Base-by-base conservation (phyloP, 2,113 vertebrate genomes). In the human region DNA sequence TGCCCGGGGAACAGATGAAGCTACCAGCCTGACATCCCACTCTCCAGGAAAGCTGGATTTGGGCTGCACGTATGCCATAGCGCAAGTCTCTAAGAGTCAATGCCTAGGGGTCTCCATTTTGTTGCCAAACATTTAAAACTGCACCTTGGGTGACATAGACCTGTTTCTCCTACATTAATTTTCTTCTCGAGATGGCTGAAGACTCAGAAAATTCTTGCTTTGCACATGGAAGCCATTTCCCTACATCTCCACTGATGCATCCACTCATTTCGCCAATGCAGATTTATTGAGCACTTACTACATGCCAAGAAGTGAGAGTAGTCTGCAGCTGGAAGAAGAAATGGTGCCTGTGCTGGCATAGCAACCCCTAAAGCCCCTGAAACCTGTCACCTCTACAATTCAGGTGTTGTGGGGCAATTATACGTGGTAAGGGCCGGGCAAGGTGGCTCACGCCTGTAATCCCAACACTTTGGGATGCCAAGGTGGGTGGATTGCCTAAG, bases 241-340 rank as follows among this genome's bases (percentile, higher is more conserved):
- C 23, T 75, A 6, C 55, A 1, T 48, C 30, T 55, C 72, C 5
- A 0, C 2, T 13, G 12, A 7, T 25, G 0, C 0, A 12, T 2
- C 6, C 27, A 1, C 55, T 79, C 57, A 7, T 13, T 40, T 17
- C 23, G 43, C 66, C 59, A 70, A 0, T 3, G 35, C 20, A 6
- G 14, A 1, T 35, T 38, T 52, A 32, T 1, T 7, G n/a, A 76
- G 48, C 7, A 3, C 66, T 25, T 7, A 9, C 32, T 8, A 2
- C 13, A 1, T 12, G 12, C 8, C 1, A 0, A 7, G 13, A 59
- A 64, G 2, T n/a, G 20, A 35, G 38, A 45, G 72, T 14, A 48
- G 64, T 25, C 75, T 68, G 16, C 13, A 30, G 64, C 81, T 35
- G 17, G 61, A 76, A 61, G 27, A 70, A 83, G 30, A 79, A 30